Evolutionary conservation across 1,140 invertebrate genomes (phyloP).

Genomic region (Panagrolaimus sp.): DNA sequence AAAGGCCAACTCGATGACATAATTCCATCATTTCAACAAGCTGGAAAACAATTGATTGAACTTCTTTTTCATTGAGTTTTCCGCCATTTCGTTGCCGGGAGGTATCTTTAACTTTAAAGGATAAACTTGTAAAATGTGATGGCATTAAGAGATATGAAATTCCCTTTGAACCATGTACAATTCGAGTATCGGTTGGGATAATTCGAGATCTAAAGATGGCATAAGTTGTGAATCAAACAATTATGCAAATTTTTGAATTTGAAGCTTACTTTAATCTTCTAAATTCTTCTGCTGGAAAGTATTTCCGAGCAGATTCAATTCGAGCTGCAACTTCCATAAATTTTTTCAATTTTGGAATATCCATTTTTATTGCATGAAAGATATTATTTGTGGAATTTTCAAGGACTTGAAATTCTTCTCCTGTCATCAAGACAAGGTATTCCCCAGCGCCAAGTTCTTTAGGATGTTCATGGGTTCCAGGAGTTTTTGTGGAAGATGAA

Average conservation of each 20-base stretch:
- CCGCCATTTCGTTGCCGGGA: too few species aligned
- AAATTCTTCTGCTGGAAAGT: not conserved
- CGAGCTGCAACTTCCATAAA: not conserved
- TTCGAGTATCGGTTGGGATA: conserved; percentile 4
- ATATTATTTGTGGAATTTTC: not conserved
- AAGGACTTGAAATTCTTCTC: not conserved
- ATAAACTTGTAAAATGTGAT: not conserved
- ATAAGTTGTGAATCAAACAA: not conserved
- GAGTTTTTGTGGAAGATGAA: not conserved
- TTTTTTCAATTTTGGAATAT: not conserved
- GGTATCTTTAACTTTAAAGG: not conserved
- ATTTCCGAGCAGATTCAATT: not conserved
- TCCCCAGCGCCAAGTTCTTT: not conserved
- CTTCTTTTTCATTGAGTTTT: not conserved
- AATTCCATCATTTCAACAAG: not conserved
- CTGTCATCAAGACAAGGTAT: not conserved
- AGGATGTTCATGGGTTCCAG: not conserved
- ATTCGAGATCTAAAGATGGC: not conserved
- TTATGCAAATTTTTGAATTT: too few species aligned
- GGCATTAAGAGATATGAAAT: not conserved
- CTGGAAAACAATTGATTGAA: not conserved
- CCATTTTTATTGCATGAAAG: not conserved
- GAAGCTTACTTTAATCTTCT: conserved; percentile 1
- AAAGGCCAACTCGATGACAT: not conserved
- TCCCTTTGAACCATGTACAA: not conserved